phyloP scores from a whole-genome alignment of 2,797 vertebrate genomes.

The Urocyon cinereoargenteus region DNA sequence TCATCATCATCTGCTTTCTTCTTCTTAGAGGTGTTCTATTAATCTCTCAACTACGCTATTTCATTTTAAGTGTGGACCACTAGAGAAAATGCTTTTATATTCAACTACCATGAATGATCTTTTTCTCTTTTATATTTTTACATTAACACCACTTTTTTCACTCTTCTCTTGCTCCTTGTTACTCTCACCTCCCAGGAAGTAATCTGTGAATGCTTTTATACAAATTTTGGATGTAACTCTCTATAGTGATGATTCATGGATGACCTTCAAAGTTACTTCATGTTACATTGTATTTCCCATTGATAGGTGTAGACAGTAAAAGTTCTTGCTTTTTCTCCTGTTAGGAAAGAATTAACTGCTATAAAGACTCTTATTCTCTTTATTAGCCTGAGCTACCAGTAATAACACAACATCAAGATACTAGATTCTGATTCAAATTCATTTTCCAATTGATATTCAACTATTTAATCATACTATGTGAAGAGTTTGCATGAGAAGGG shows the following conservation, averaged over 20 bases:
- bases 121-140: background rate
- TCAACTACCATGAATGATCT: background rate
- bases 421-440: background rate
- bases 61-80: background rate
- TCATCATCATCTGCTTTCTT: background rate
- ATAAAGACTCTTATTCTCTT: background rate
- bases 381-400: background rate
- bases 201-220: background rate
- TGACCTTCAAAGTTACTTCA: background rate
- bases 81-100: background rate
- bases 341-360: background rate
- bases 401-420: background rate
- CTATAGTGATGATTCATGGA: background rate
- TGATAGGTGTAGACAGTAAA: background rate
- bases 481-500: background rate
- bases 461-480: background rate
- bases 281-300: background rate
- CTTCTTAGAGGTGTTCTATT: background rate
- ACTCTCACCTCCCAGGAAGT: background rate
- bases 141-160: background rate
- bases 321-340: background rate
- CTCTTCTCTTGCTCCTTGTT: background rate
- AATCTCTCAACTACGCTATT: background rate
- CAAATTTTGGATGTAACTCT: background rate
- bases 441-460: background rate